Evolutionary conservation across 1,140 invertebrate genomes (phyloP), one percentile per base, ranked within the genome.

Genomic region (Zaprionus inermis): DNA sequence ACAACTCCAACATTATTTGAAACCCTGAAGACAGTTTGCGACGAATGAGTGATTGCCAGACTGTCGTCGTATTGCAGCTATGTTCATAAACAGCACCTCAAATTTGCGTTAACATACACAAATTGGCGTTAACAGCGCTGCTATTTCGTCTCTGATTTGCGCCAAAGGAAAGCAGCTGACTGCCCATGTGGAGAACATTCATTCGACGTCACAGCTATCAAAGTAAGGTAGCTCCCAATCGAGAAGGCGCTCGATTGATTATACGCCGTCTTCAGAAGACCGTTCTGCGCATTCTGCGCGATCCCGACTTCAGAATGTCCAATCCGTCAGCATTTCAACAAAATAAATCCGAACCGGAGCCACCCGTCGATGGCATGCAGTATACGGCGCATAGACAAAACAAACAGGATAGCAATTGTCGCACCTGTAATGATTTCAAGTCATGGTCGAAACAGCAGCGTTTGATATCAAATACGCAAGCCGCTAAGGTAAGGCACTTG

Each of bases 341-440:
- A 32, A n/a, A 68, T n/a, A 22, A 56, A 55, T 16, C 60, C 1
- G 60, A 66, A 12, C 52, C 61, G 30, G 56, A 71, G 3, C 56
- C 64, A 2, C 59, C 49, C 9, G 51, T 55, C 1, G 69, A 81
- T 24, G 59, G 68, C 12, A 32, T 67, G 0, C 32, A 73, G 44
- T 83, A 70, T 10, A 74, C 38, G 4, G 56, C 66, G 7, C 46
- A 58, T 9, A 68, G 74, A 30, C 18, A 49, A 5, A 59, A 36
- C n/a, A 91, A 90, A 38, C 81, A 67, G 28, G 90, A 92, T 57
- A 90, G 58, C 41, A 92, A 92, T 46, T 96, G 96, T 77, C 94
- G 95, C 76, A 94, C 95, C 0, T 96, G 96, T 79, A 94, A 94
- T 30, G 96, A 96, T 88, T 96, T 96, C 70, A 96, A 95, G 92